phyloP scores from a whole-genome alignment of 2,888 invertebrate genomes.

The Empis livida region DNA sequence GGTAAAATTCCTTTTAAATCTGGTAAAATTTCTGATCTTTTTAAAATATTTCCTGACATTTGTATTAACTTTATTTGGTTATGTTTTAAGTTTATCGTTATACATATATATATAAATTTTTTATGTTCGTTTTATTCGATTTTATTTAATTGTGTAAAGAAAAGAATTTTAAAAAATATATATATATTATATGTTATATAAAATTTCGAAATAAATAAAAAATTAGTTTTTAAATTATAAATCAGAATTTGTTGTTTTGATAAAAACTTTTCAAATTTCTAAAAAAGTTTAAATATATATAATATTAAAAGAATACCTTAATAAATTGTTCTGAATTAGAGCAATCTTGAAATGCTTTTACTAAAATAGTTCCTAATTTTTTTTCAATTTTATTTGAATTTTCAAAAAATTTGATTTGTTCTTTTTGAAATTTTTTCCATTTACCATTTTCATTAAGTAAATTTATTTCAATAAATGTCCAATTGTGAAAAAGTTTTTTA shows the following conservation, averaged over 20 bases:
- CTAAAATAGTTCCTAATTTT: constrained; percentile 43
- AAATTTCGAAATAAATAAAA: too few species aligned
- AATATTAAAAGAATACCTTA: constrained; percentile 33
- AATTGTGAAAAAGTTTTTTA: constrained; percentile 27
- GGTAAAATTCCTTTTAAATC: constrained; percentile 41
- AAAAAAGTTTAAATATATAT: too few species aligned
- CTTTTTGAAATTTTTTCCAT: constrained; percentile 40
- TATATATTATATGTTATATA: too few species aligned
- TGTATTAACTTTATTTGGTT: constrained; percentile 34
- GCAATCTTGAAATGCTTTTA: constrained; percentile 46
- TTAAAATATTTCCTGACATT: constrained; percentile 42
- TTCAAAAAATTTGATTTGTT: constrained; percentile 35
- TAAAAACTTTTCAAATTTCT: too few species aligned
- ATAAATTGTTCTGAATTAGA: constrained; percentile 42
- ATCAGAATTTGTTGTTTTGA: too few species aligned
- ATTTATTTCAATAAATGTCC: constrained; percentile 28
- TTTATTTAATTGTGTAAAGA: too few species aligned
- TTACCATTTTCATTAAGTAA: constrained; percentile 17
- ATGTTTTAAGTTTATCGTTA: too few species aligned
- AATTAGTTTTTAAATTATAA: too few species aligned
- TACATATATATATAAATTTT: too few species aligned
- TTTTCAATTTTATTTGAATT: constrained; percentile 38
- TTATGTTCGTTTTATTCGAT: too few species aligned
- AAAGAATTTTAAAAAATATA: too few species aligned
- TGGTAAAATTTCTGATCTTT: constrained; percentile 39